Evolutionary conservation across 1,140 invertebrate genomes (phyloP).

Genomic region (Euwallacea similis): DNA sequence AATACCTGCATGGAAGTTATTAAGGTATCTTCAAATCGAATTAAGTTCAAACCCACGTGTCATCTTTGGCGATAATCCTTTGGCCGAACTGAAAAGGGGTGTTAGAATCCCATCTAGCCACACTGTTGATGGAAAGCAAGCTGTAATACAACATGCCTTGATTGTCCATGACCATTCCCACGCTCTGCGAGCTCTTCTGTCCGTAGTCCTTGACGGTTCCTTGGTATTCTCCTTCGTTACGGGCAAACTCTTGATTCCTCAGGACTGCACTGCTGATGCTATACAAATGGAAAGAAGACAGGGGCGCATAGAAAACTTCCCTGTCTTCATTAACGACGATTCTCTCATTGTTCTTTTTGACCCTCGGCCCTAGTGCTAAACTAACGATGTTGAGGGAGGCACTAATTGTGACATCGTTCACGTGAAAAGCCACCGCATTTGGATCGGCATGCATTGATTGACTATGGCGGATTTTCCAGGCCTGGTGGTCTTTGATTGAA

Average conservation of each 20-base stretch:
- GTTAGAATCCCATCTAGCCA: conserved; percentile 67
- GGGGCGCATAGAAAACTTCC: conserved; percentile 65
- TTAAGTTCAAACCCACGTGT: conserved; percentile 45
- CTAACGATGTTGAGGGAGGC: conserved; percentile 64
- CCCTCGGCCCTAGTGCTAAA: conserved; percentile 65
- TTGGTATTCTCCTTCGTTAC: conserved; percentile 40
- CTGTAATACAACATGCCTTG: conserved; percentile 68
- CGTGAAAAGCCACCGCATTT: conserved; percentile 60
- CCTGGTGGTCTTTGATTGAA: conserved; percentile 61
- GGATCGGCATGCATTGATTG: conserved; percentile 62
- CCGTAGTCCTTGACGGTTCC: conserved; percentile 60
- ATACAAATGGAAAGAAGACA: conserved; percentile 67
- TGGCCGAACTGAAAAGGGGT: conserved; percentile 51
- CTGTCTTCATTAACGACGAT: conserved; percentile 53
- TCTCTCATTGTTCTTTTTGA: conserved; percentile 32
- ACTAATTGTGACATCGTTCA: conserved; percentile 60
- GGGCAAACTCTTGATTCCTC: conserved; percentile 55
- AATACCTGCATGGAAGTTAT: conserved; percentile 49
- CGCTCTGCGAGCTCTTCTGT: conserved; percentile 64
- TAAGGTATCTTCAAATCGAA: not conserved
- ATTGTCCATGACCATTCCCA: conserved; percentile 72
- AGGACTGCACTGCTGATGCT: conserved; percentile 62
- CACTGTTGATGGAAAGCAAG: conserved; percentile 64
- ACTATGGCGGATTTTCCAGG: conserved; percentile 68
- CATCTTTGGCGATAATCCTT: conserved; percentile 66